Percentiles rank a stretch among this genome's conserved stretches.
phyloP scores from a whole-genome alignment of 2,113 vertebrate genomes.

The Strix uralensis region DNA sequence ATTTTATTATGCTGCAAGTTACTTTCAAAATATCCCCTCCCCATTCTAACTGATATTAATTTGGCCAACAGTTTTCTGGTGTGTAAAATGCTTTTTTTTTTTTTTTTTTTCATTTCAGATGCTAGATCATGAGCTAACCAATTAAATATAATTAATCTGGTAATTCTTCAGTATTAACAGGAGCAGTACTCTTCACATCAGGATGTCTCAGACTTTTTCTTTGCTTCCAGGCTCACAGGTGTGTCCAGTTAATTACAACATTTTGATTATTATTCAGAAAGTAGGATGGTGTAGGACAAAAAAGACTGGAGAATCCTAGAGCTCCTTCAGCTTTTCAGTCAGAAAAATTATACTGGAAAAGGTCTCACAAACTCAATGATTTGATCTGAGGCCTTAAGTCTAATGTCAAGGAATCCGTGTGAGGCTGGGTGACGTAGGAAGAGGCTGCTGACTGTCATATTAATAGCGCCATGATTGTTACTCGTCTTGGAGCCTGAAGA shows the following conservation, averaged over 20 bases:
- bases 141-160: not conserved
- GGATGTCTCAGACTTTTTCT: not conserved
- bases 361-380: not conserved
- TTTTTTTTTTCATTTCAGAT: not conserved
- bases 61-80: not conserved
- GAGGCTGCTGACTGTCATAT: not conserved
- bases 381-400: not conserved
- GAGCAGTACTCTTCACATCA: not conserved
- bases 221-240: not conserved
- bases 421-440: not conserved
- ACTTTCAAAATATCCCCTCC: not conserved
- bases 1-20: not conserved
- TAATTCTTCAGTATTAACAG: not conserved
- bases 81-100: not conserved
- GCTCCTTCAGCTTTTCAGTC: not conserved
- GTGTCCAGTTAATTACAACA: not conserved
- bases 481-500: not conserved
- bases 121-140: not conserved
- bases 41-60: not conserved
- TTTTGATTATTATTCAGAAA: not conserved
- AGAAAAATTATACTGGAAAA: not conserved
- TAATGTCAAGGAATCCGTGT: not conserved
- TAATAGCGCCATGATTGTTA: not conserved
- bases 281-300: not conserved
- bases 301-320: not conserved